Evolutionary conservation across 2,888 invertebrate species (phyloP), one percentile per base, ranked within the genome.

Genomic region (Argyra leucocephala): DNA sequence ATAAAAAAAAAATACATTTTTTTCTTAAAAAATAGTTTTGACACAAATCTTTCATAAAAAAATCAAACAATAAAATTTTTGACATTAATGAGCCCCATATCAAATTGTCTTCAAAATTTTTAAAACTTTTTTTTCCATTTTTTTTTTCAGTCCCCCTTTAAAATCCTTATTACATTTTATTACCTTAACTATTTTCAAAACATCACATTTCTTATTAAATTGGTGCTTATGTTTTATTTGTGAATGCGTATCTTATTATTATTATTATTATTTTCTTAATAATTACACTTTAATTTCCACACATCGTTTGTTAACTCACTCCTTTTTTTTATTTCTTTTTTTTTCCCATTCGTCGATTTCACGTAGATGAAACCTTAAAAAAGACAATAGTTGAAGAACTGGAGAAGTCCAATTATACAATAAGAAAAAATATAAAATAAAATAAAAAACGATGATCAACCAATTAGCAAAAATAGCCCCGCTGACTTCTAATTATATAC

Each of bases 211-310:
- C n/a, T n/a, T n/a, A n/a, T n/a, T n/a, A n/a, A n/a, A n/a, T n/a
- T n/a, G n/a, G n/a, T n/a, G n/a, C n/a, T n/a, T n/a, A n/a, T n/a
- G n/a, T n/a, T n/a, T n/a, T n/a, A n/a, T n/a, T n/a, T n/a, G n/a
- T n/a, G n/a, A n/a, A n/a, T n/a, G n/a, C n/a, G n/a, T n/a, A n/a
- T n/a, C n/a, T n/a, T n/a, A 31, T 26, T 15, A 48, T 48, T 48
- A 48, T 48, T 48, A 48, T 48, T 48, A 31, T 48, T 48, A 15
- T 48, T 48, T 48, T 48, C 15, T 48, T 18, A 48, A 48, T 48
- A 48, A 48, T 48, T 48, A 48, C 48, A 48, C 48, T 48, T 48
- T 48, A n/a, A 48, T 48, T 48, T 48, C 48, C 48, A 48, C 48
- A 48, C 48, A 48, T 48, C 48, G 18, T 48, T 48, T 48, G 15